Evolutionary conservation across 2,797 vertebrate species (phyloP).

Genomic region (Pitangus sulphuratus): DNA sequence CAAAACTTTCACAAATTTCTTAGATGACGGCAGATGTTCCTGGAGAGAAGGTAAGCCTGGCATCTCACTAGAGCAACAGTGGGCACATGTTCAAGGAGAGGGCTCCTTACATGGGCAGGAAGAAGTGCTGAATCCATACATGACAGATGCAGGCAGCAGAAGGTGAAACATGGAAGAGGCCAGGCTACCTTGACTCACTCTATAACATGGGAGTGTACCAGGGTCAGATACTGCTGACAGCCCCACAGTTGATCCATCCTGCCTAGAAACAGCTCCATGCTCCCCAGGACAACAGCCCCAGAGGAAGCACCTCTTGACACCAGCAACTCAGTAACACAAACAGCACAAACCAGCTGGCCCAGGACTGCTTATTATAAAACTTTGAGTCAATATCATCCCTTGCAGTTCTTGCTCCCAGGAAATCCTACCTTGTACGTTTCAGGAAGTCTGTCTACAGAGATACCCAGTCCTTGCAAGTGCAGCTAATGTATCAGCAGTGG

Average conservation of each 20-base stretch:
- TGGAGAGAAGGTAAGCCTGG: not conserved
- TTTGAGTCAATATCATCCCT: fast-evolving
- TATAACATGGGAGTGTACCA: fast-evolving
- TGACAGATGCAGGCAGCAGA: not conserved
- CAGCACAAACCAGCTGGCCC: fast-evolving
- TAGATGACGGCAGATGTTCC: not conserved
- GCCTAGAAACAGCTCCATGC: not conserved
- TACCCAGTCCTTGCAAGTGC: not conserved
- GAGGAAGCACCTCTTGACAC: not conserved
- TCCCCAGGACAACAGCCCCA: fast-evolving
- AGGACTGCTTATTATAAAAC: not conserved
- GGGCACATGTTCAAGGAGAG: not conserved
- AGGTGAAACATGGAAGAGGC: not conserved
- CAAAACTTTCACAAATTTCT: not conserved
- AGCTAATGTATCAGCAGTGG: fast-evolving
- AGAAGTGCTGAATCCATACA: not conserved
- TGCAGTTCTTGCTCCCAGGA: not conserved
- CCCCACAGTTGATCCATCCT: not conserved
- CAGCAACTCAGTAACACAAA: not conserved
- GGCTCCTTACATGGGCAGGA: not conserved
- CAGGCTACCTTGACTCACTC: not conserved
- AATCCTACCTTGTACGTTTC: not conserved
- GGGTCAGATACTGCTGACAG: not conserved
- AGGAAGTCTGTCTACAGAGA: not conserved
- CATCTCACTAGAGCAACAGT: not conserved